Base-by-base conservation (phyloP, 2,113 vertebrate species). In the Cynocephalus volans region DNA sequence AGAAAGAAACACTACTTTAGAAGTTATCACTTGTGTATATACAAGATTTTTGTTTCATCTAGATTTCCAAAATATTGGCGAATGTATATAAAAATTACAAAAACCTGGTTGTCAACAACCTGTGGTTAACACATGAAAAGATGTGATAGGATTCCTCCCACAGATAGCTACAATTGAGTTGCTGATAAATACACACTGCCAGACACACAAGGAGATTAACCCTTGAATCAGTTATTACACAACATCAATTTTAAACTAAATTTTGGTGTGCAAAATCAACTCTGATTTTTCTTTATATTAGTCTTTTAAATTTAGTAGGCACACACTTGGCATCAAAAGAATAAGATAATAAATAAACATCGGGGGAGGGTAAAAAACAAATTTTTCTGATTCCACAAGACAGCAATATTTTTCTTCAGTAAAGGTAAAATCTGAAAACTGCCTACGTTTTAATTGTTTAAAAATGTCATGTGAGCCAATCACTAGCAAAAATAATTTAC, bases 401-500 rank as follows among this genome's bases (percentile, higher is more conserved):
- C 82, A 93, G 85, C 54, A 88, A 64, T 87, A 97, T 98, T 98
- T 77, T 65, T 96, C 94, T 92, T 75, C 58, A 93, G 83, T 76
- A 80, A 85, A 56, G 94, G 88, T 96, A 98, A 98, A 98, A 98
- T 97, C 23, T 82, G 93, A 97, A 98, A 95, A 73, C 10, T 97
- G 81, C 48, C 31, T 96, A 72, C 82, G 70, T 97, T 98, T 98
- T 98, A 97, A 97, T 97, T 97, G 82, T 97, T 98, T 91, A 97
- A 97, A 98, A 97, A 97, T 96, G 90, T 97, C 97, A 88, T 95
- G 72, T 54, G 96, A 98, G 97, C 83, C 95, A 93, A 84, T 97
- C 26, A 50, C 89, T 98, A 95, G 90, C 93, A 98, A 96, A 97
- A 92, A 98, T 94, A 94, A 98, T 98, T 98, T 93, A 98, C 41